Base-by-base conservation (phyloP, 2,113 vertebrate genomes). In the Marmota monax region DNA sequence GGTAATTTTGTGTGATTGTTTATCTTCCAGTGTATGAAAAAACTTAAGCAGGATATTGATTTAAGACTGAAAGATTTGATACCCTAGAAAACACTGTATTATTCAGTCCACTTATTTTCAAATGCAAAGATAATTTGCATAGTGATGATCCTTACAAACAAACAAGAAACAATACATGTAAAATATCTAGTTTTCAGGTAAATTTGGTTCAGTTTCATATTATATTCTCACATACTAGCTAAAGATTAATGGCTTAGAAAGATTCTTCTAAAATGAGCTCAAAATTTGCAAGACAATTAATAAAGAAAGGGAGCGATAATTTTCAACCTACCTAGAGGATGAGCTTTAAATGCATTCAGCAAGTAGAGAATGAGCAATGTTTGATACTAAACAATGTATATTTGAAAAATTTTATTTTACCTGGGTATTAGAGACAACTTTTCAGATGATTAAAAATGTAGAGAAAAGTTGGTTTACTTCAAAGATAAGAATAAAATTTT, bases 141-240 rank as follows among this genome's bases (percentile, higher is more conserved):
- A 90, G 8, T 29, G 7, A 85, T 88, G 65, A 85, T 83, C 18
- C 23, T 78, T 51, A 9, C 56, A 69, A 86, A 63, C 18, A 84
- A 74, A 95, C n/a, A 90, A 85, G 58, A 94, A 96, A 88, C 42
- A 65, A 61, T 76, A 37, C 10, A 51, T 53, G 25, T 61, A 69
- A 88, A 96, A 53, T 90, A 84, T 77, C 45, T 88, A 39, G 20
- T 78, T 84, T 96, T 92, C 4, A 80, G 84, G 13, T 61, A 67
- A n/a, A 69, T 70, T 77, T 70, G 23, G 45, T 63, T 90, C 34
- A 93, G n/a, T 32, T 23, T 92, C 6, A 18, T 69, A 69, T 48
- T 13, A 63, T 74, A 92, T 77, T 94, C 74, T 92, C 27, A 88
- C 25, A 20, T 4, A 89, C 51, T 92, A 89, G 53, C 56, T 80